Evolutionary conservation across 2,888 invertebrate genomes (phyloP), one percentile per base, ranked within the genome.

Genomic region (Hirtodrosophila cameraria): DNA sequence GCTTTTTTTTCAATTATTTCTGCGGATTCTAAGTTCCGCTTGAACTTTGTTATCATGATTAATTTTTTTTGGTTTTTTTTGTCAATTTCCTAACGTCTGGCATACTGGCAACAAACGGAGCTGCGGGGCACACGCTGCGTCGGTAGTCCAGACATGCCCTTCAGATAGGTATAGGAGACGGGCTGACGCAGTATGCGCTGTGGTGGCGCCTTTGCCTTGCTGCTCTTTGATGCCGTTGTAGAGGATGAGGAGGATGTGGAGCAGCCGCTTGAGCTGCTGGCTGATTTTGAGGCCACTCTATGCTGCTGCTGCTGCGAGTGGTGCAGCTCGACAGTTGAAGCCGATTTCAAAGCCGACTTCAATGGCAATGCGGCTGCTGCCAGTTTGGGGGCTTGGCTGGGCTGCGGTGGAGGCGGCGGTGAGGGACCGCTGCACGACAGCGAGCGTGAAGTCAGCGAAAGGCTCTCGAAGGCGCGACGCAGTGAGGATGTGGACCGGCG

Each of bases 141-240:
- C 5, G 96, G 96, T 50, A 96, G 91, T 7, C 96, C 96, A 6
- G 96, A 96, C 68, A 96, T 92, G 38, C 96, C 96, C 69, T 94
- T 94, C 1, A 95, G 94, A 89, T 96, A 96, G 6, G 95, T 95
- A 89, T 96, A 96, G 0, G 94, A 93, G 8, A 96, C 94, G 1
- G 96, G 96, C 45, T 95, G 93, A 30, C 96, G 92, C 6, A 96
- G 92, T 65, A 96, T 96, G 76, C 94, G 93, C 88, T 95, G 95
- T 1, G 95, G 95, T 55, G 93, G 95, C 67, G 93, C 93, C 76
- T 90, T 90, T 54, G 68, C 82, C 48, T 72, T 73, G 61, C 81
- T 77, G 23, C 74, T 67, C 18, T 52, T 20, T 2, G 45, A 30
- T 2, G 71, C 4, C 1, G 65, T 5, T 2, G 65, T 13, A 11